Base-by-base conservation (phyloP, 2,113 vertebrate species). In the Ophiodon elongatus region DNA sequence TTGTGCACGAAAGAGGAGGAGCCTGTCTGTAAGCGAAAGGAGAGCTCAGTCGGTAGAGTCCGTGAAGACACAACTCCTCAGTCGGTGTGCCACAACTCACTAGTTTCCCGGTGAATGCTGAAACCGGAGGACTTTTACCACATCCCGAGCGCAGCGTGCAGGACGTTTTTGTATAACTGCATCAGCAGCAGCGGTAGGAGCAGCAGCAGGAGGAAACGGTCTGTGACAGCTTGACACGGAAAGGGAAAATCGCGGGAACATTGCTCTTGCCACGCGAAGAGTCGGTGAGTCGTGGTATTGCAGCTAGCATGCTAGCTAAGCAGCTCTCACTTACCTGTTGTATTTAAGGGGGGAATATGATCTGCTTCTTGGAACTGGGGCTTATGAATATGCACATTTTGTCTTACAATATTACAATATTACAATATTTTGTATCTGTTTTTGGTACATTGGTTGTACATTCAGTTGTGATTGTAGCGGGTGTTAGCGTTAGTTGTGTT, bases 221-320 rank as follows among this genome's bases (percentile, higher is more conserved):
- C 54, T 29, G 21, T 2, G 15, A 3, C 27, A 5, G 17, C 31
- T 6, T 11, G 27, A 41, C 14, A 50, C 75, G n/a, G n/a, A n/a
- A n/a, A n/a, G n/a, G n/a, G 80, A 65, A 88, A 84, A 87, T 85
- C 81, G 90, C 85, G 83, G 88, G 83, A 90, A 89, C 43, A 37
- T 76, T 63, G 54, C 23, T 29, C 23, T 1, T 39, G n/a, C 54
- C 50, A 66, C 84, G 76, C 76, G 56, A 23, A 33, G 17, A 77
- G 21, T 33, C 52, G 93, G 94, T 92, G 88, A 93, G 93, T 93
- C 23, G 6, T 9, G 87, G 88, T 89, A 92, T 8, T 91, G 88
- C 90, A 91, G 68, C 65, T 91, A 91, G 91, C 89, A 80, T 90
- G 83, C 66, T 86, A 84, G 60, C 45, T 0, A 7, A 41, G 25